phyloP scores from a whole-genome alignment of 2,888 invertebrate genomes.

The Idaea dimidiata region DNA sequence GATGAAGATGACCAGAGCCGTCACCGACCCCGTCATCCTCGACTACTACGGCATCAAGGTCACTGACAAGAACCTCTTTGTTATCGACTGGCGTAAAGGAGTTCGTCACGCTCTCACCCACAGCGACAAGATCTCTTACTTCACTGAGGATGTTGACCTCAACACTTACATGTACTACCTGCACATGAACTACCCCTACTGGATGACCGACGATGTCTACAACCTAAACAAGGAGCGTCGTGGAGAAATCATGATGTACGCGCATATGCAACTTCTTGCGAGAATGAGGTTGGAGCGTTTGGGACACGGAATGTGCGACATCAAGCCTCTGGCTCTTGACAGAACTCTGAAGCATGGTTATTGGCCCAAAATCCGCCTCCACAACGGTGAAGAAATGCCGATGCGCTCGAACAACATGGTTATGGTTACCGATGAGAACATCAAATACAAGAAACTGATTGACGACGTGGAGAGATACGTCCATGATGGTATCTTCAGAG shows the following conservation, averaged over 20 bases:
- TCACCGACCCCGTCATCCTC: conserved; percentile 73
- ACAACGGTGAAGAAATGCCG: conserved; percentile 80
- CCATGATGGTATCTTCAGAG: conserved; percentile 68
- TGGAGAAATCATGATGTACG: conserved; percentile 82
- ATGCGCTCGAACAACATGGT: conserved; percentile 69
- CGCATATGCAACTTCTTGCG: conserved; percentile 83
- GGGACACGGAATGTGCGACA: conserved; percentile 69
- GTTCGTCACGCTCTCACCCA: conserved; percentile 78
- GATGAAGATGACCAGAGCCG: conserved; percentile 82
- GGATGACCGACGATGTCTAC: conserved; percentile 82
- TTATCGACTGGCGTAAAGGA: conserved; percentile 85
- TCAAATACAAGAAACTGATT: conserved; percentile 48
- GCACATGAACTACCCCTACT: conserved; percentile 85
- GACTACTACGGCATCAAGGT: conserved; percentile 75
- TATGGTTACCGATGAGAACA: conserved; percentile 50
- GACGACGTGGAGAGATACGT: conserved; percentile 76
- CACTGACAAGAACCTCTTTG: conserved; percentile 79
- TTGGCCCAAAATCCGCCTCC: conserved; percentile 80
- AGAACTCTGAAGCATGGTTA: conserved; percentile 71
- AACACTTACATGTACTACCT: conserved; percentile 86
- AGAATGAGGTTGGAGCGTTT: conserved; percentile 77
- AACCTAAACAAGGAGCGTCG: conserved; percentile 71
- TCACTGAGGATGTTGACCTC: conserved; percentile 88
- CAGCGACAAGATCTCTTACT: conserved; percentile 85
- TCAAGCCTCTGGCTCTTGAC: conserved; percentile 71